Conservation (phyloP, 1,140 invertebrate species). For the Neodiprion virginianus region DNA sequence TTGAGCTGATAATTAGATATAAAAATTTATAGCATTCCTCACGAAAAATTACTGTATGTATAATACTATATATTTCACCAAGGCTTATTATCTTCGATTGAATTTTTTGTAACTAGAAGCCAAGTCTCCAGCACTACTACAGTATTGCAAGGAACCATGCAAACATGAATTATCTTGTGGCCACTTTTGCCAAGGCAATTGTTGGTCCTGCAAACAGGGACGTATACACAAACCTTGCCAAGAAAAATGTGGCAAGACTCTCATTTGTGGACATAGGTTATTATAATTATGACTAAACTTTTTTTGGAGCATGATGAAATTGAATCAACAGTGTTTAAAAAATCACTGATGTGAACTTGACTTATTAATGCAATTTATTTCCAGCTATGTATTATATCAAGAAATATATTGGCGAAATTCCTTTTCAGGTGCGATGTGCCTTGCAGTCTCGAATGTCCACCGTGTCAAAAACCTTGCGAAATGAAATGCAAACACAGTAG, state of each 20-base stretch:
- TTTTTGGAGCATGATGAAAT: background rate
- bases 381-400: too few relatives aligned
- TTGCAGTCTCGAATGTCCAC: slow-evolving; percentile 68
- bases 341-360: too few relatives aligned
- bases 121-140: slow-evolving; percentile 30
- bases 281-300: slow-evolving; percentile 54
- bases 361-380: too few relatives aligned
- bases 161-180: slow-evolving; percentile 59
- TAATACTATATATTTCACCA: too few relatives aligned
- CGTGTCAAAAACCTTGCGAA: slow-evolving; percentile 66
- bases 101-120: slow-evolving; percentile 10
- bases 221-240: slow-evolving; percentile 69
- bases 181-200: slow-evolving; percentile 67
- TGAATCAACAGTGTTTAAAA: too few relatives aligned
- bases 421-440: slow-evolving; percentile 67
- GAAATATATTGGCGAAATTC: background rate
- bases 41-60: too few relatives aligned
- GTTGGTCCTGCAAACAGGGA: slow-evolving; percentile 67
- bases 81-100: too few relatives aligned
- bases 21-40: too few relatives aligned
- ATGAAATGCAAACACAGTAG: slow-evolving; percentile 65
- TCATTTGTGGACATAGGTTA: slow-evolving; percentile 71
- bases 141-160: slow-evolving; percentile 61
- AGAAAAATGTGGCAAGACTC: slow-evolving; percentile 64
- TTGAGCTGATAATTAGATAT: background rate